Evolutionary conservation across 2,113 vertebrate genomes (phyloP).

Genomic region (Panurus biarmicus): DNA sequence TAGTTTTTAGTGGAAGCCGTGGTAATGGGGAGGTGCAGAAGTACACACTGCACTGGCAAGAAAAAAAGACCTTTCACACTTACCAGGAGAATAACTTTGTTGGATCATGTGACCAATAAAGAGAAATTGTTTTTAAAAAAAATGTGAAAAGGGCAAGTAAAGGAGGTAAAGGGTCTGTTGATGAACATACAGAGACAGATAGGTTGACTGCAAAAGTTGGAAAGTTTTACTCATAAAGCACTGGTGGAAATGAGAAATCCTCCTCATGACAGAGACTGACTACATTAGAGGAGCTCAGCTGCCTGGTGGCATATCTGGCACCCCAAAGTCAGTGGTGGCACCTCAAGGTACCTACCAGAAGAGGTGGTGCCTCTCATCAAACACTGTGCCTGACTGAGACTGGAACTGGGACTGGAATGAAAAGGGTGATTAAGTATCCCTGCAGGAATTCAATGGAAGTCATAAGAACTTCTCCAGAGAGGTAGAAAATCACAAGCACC

Average conservation of each 20-base stretch:
- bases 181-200: background rate
- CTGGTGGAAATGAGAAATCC: background rate
- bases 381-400: background rate
- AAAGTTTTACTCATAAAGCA: background rate
- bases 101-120: slow-evolving; percentile 37
- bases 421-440: background rate
- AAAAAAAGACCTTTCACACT: slow-evolving; percentile 56
- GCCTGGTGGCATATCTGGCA: background rate
- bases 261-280: background rate
- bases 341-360: background rate
- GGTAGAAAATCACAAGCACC: background rate
- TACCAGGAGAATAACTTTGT: slow-evolving; percentile 58
- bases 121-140: background rate
- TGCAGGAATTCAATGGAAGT: background rate
- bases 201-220: background rate
- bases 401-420: background rate
- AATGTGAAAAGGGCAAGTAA: slow-evolving; percentile 14
- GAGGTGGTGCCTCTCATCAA: background rate
- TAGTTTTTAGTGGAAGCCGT: slow-evolving; percentile 58
- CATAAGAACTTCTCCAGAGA: background rate
- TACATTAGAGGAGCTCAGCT: background rate
- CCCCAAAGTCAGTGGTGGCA: background rate
- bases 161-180: background rate
- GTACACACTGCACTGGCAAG: background rate
- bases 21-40: slow-evolving; percentile 53